Percentiles rank a stretch among this genome's conserved stretches.
phyloP scores from a whole-genome alignment of 1,140 invertebrate species.

The Diabrotica virgifera region DNA sequence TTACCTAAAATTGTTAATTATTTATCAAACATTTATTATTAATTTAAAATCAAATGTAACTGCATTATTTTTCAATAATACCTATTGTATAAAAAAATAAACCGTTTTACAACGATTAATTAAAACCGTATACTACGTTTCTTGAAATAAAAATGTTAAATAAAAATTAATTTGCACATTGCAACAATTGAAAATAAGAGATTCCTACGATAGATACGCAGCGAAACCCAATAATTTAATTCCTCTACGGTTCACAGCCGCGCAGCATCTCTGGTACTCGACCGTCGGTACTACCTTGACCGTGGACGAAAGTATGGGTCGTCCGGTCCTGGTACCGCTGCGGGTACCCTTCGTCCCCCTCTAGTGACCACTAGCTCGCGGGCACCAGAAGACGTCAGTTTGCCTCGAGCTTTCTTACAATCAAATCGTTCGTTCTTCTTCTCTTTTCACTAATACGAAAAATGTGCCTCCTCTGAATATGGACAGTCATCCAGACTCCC shows the following conservation, averaged over 20 bases:
- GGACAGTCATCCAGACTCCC: slow-evolving; percentile 45
- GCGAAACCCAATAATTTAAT: slow-evolving; percentile 1
- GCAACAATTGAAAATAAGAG: not conserved
- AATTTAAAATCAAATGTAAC: no score
- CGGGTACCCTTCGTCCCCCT: slow-evolving; percentile 15
- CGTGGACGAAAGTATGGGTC: not conserved
- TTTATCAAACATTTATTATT: no score
- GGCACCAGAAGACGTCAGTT: slow-evolving; percentile 42
- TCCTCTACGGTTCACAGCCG: not conserved
- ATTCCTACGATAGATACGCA: slow-evolving; percentile 2
- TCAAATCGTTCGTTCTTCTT: slow-evolving; percentile 5
- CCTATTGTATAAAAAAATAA: no score
- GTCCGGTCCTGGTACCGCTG: not conserved
- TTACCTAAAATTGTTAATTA: no score
- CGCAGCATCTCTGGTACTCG: not conserved
- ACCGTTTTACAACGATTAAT: no score
- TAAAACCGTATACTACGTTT: no score
- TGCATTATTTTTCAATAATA: no score
- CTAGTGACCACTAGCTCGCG: slow-evolving; percentile 39
- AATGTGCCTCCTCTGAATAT: slow-evolving; percentile 31
- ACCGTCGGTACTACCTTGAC: slow-evolving; percentile 2
- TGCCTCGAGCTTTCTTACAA: slow-evolving; percentile 40
- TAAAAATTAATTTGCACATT: no score
- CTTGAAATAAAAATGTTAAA: no score
- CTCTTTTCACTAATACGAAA: slow-evolving; percentile 29